Conservation (phyloP, 2,113 vertebrate genomes). For the Hoplias malabaricus region DNA sequence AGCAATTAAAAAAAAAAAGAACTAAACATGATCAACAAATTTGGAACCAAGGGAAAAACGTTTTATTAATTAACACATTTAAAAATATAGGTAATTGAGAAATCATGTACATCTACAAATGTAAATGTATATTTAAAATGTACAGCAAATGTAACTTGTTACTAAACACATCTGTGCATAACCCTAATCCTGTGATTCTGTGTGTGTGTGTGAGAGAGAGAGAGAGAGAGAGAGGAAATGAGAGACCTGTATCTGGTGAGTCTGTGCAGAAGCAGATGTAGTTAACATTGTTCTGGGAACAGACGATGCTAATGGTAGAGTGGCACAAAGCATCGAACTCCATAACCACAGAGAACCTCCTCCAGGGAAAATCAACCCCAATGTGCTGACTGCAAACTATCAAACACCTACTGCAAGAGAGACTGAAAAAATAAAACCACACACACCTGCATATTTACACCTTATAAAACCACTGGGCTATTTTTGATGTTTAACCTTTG, state of each 20-base stretch:
- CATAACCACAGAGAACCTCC: conserved; percentile 80
- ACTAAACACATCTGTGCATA: too few species aligned
- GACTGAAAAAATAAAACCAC: conserved; percentile 62
- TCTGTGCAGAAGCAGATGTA: conserved; percentile 77
- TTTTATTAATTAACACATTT: too few species aligned
- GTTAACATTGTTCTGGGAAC: conserved; percentile 73
- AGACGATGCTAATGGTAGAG: conserved; percentile 80
- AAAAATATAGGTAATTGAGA: too few species aligned
- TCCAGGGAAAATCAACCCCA: conserved; percentile 87
- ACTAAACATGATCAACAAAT: too few species aligned
- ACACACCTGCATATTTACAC: conserved; percentile 6
- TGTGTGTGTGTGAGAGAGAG: background rate
- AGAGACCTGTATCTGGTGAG: conserved; percentile 60
- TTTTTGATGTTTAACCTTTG: too few species aligned
- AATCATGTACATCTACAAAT: too few species aligned
- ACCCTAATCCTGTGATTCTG: background rate
- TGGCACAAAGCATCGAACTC: conserved; percentile 83
- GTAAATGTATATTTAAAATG: too few species aligned
- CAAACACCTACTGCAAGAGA: conserved; percentile 71
- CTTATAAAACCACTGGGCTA: too few species aligned
- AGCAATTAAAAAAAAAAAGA: too few species aligned
- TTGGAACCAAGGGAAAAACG: too few species aligned
- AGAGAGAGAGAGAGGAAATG: too few species aligned
- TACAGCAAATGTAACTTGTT: too few species aligned
- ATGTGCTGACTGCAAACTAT: conserved; percentile 80